Evolutionary conservation across 2,113 vertebrate species (phyloP).

Genomic region (Oceanites oceanicus): DNA sequence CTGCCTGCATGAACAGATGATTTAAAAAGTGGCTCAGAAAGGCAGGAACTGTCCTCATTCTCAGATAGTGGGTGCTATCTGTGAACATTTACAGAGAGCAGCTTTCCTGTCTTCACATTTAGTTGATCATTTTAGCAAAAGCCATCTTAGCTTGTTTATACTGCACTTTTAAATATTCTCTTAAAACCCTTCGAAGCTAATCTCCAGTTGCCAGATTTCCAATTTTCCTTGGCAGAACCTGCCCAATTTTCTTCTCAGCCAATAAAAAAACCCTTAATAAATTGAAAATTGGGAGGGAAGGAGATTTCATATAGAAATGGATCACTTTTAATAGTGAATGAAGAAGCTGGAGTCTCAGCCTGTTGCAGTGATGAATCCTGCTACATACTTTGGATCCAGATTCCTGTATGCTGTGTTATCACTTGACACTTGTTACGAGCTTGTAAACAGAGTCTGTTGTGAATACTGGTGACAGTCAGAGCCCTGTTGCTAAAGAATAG

Average conservation of each 20-base stretch:
- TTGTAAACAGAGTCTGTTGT: neutral
- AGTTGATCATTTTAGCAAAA: neutral
- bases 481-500: neutral
- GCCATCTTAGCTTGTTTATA: neutral
- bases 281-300: neutral
- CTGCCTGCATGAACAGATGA: neutral
- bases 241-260: neutral
- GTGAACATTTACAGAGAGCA: neutral
- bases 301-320: neutral
- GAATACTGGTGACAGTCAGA: neutral
- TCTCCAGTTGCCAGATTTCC: neutral
- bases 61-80: neutral
- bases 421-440: neutral
- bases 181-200: neutral
- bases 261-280: neutral
- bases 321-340: neutral
- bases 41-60: neutral
- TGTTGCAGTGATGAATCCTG: neutral
- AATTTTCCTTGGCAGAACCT: neutral
- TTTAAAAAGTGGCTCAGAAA: neutral
- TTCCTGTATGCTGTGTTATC: neutral
- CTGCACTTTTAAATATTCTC: neutral
- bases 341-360: neutral
- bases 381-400: neutral
- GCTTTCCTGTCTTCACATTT: neutral